Evolutionary conservation across 1,140 invertebrate species (phyloP), one percentile per base, ranked within the genome.

Genomic region (Mamestra configurata): DNA sequence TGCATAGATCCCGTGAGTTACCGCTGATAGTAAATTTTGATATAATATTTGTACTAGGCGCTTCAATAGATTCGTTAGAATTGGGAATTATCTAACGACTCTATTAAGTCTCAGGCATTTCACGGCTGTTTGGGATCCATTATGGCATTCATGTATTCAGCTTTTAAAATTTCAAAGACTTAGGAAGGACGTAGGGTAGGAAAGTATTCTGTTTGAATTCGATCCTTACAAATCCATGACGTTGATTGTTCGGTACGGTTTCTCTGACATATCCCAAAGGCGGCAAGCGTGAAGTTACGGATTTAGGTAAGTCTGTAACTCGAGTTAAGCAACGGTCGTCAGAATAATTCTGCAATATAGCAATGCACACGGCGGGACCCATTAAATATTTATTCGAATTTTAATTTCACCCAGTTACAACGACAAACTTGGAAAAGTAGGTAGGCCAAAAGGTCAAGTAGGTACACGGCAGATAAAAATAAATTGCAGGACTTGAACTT

Each of bases 401-500:
- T 75, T 59, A 79, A 35, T 35, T 31, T 71, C 27, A 68, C 51
- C 27, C 37, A 70, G 35, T 31, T 71, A 18, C 53, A 55, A 40
- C 49, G 35, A 22, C 40, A 31, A 35, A 77, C 40, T 77, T 51
- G 53, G 22, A 35, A 59, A 75, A 75, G 55, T 75, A 75, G 55
- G 53, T 61, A 77, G 73, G 73, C 43, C 73, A 77, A 77, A 64
- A 77, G 73, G 73, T 66, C 73, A 61, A 37, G 79, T 61, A 77
- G 49, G 24, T 6, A n/a, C 4, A 35, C 61, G 35, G 64, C 64
- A 70, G 35, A 78, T 43, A 80, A 82, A 79, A 83, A 80, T 81
- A 83, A 85, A 85, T 82, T 78, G 68, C 78, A 53, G 37, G 40
- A 82, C 76, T 43, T 83, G 79, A 84, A 83, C 81, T 79, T 81